Base-by-base conservation (phyloP, 2,888 invertebrate species). In the Coleophora flavipennella region DNA sequence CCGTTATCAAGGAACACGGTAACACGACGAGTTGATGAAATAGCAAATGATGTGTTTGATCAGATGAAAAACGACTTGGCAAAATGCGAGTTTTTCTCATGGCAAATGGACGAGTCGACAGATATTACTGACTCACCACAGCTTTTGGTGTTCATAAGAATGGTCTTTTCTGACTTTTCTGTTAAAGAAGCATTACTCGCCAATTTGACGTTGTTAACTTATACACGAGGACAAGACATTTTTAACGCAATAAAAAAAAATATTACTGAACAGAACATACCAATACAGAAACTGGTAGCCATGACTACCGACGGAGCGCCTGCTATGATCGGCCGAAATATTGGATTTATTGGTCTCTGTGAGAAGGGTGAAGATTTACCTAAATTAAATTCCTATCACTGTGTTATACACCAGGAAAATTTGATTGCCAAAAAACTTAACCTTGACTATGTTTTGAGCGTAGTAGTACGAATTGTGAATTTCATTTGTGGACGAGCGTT, bases 221-320 rank as follows among this genome's bases (percentile, higher is more conserved):
- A 38, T 38, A 41, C 41, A 34, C 33, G 41, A 33, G 41, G 41
- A 34, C 33, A 41, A 41, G 37, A 41, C 32, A 41, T 41, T 41
- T 40, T 36, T 40, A 31, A 36, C n/a, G n/a, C n/a, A n/a, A n/a
- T n/a, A n/a, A 35, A 28, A 35, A 28, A 35, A 28, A 35, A 28
- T 20, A 28, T 28, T 35, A 35, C 28, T 28, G 35, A 12, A 35
- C 28, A 35, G 26, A 38, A 31, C 38, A 38, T 38, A 33, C 38
- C 32, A 35, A 38, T 41, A 26, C 33, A 38, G 28, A 38, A 38
- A 39, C 31, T 42, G 26, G 42, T 39, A 27, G 31, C 39, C 25
- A 39, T 39, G n/a, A 36, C 36, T 26, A 41, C 41, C n/a, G 41
- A 41, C 26, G 35, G 35, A 35, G 41, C 41, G 10, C 38, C 41